Base-by-base conservation (phyloP, 2,888 invertebrate genomes). In the Diplolepis rosae region DNA sequence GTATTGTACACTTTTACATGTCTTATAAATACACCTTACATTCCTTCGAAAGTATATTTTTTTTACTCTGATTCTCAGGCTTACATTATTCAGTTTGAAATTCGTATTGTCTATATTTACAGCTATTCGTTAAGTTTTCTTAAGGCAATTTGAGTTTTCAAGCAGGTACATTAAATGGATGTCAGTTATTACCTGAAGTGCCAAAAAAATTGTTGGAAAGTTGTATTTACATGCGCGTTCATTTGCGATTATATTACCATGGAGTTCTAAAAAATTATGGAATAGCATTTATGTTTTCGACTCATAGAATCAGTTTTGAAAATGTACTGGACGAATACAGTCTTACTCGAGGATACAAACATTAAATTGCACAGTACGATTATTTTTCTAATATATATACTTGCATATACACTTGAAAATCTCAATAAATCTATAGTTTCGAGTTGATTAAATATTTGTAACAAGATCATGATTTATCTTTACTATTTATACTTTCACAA, bases 141-240 rank as follows among this genome's bases (percentile, higher is more conserved):
- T 86, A 87, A 86, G 87, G 86, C 86, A 87, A 87, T 87, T 83
- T 83, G 84, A 86, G 85, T 86, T 85, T 85, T 82, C 79, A 87
- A 87, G 86, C 86, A 87, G 85, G 86, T 87, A 87, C 86, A 45
- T 18, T 45, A 15, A 45, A 18, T 45, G 1, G n/a, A 32, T 32
- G 45, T 45, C 15, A 45, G 7, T n/a, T 18, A 45, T 45, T 18
- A 45, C 7, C 7, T 15, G 18, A 45, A n/a, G 18, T 45, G 45
- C 45, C 5, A 18, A 45, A 18, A 1, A 45, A 45, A 7, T 45
- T 45, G n/a, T 42, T 4, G n/a, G 15, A 5, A 15, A 15, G 9
- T 32, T 32, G 32, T 32, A 32, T 32, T 9, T 32, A 32, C n/a
- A n/a, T n/a, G n/a, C n/a, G n/a, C n/a, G 11, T 32, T 4, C 2